Evolutionary conservation across 2,888 invertebrate genomes (phyloP), one percentile per base, ranked within the genome.

Genomic region (Spodoptera picta): DNA sequence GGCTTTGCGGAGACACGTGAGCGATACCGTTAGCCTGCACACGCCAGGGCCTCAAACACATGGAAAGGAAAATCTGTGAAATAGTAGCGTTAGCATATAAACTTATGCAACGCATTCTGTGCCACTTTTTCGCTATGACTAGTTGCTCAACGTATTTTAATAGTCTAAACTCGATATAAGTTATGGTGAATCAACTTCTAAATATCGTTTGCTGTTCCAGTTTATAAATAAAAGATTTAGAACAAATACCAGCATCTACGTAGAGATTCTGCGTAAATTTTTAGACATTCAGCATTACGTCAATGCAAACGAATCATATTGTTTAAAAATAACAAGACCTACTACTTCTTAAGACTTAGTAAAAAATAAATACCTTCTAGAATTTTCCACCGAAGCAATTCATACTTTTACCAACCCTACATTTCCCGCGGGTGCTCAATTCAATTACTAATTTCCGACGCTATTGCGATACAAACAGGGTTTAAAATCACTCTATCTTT

Each of bases 1-100:
- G 94, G 87, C 94, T 92, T 83, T 86, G 85, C 82, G 85, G 89
- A 90, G 93, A 92, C 94, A 94, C 94, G 94, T 94, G 94, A 93
- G 86, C 83, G 81, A 67, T 90, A 92, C 94, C 94, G 94, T 94
- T 94, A 94, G 83, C 83, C 83, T 89, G 89, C 88, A 89, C 89
- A 90, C 90, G 80, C 88, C 84, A 81, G 85, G 83, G 88, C 87
- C 86, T 85, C 85, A 87, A 86, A 88, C 88, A 90, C 89, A 90
- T 85, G 89, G 89, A 91, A 91, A 90, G 87, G 85, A 90, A 93
- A 92, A 92, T 88, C 87, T 85, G 83, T 89, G 81, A 84, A 87
- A 85, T 73, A 75, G 88, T 88, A 91, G 78, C 78, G 88, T 82
- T 79, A 81, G 85, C 78, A 90, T 70, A 85, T 43, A 42, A 56